These are phyloP conservation scores for Rhinoderma darwinii DNA, from an alignment of 2,113 vertebrate species.

Conservation along the genomic window DNA sequence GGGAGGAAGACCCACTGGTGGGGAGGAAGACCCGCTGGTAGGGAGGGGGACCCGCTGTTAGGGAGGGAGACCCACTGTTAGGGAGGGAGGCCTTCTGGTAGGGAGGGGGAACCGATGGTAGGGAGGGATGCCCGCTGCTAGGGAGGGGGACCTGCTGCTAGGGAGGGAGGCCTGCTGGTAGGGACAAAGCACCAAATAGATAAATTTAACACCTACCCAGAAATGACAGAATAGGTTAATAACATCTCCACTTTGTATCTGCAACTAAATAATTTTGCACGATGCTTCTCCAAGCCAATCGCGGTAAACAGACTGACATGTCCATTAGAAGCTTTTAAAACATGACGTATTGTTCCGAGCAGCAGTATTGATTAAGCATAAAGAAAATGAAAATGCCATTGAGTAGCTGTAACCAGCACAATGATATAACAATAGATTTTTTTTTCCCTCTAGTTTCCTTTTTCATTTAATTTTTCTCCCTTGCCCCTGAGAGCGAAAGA, in stretches of 20 bases:
- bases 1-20: background rate
- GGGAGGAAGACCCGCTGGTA: background rate
- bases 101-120: too few species aligned
- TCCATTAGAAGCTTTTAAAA: conserved; percentile 12
- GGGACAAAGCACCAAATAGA: background rate
- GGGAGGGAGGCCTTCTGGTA: too few species aligned
- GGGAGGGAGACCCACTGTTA: too few species aligned
- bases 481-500: background rate
- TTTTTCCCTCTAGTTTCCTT: background rate
- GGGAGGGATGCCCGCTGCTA: too few species aligned
- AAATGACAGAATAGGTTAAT: background rate
- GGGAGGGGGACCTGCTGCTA: background rate
- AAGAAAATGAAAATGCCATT: conserved; percentile 1
- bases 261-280: background rate
- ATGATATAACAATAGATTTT: conserved; percentile 42
- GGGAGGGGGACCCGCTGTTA: background rate
- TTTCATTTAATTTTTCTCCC: conserved; percentile 33
- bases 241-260: background rate
- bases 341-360: background rate
- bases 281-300: background rate
- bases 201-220: background rate
- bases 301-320: background rate
- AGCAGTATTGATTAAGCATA: conserved; percentile 18
- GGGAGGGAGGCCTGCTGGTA: background rate
- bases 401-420: background rate